These are phyloP conservation scores for Megalops atlanticus DNA, from an alignment of 2,113 vertebrate genomes.

Conservation along the genomic window DNA sequence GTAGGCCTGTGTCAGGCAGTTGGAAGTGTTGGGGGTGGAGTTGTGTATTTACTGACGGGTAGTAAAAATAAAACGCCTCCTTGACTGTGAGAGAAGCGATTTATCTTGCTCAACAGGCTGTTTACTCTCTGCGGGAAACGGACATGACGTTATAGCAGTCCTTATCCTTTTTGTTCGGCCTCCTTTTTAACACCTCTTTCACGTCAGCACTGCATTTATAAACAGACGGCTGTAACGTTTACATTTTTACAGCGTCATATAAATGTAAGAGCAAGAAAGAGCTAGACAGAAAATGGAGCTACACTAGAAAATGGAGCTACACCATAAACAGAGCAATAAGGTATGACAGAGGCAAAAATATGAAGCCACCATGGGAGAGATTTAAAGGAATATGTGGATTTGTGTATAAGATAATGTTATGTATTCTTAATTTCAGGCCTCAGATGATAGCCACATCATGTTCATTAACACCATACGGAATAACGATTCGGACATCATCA, in stretches of 20 bases:
- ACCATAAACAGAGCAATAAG: no score
- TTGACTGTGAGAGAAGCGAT: conserved; percentile 36
- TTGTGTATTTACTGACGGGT: conserved; percentile 48
- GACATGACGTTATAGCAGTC: conserved; percentile 24
- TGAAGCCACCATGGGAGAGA: no score
- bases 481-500: conserved; percentile 67
- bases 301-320: no score
- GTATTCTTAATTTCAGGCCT: conserved; percentile 57
- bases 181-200: conserved; percentile 40
- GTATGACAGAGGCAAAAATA: no score
- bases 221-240: background rate
- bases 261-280: background rate
- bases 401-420: background rate
- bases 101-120: conserved; percentile 34
- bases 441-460: conserved; percentile 67
- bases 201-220: conserved; percentile 28
- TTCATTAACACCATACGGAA: conserved; percentile 75
- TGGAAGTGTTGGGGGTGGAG: conserved; percentile 18
- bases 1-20: background rate
- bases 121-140: conserved; percentile 29
- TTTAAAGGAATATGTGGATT: background rate
- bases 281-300: no score
- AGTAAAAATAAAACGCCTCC: conserved; percentile 61
- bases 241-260: background rate
- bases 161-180: conserved; percentile 32